Conservation (phyloP, 2,113 vertebrate species). For the Fukomys damarensis region DNA sequence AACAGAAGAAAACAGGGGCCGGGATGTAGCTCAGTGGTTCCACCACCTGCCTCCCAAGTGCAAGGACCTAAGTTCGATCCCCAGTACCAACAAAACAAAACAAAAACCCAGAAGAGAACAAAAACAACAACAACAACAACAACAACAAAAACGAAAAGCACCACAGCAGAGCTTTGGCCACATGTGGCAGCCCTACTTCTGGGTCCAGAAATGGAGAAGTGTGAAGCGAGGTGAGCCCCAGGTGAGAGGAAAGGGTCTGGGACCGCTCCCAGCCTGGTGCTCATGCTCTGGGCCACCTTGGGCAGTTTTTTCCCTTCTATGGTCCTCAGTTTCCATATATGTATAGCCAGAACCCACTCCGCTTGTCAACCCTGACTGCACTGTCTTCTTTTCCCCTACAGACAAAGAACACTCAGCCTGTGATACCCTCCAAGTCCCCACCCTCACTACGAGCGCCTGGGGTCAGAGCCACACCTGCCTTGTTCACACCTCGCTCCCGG, state of each 20-base stretch:
- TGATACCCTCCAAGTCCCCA: not conserved
- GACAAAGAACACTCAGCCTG: not conserved
- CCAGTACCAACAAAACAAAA: no score
- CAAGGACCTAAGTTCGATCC: no score
- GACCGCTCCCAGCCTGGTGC: not conserved
- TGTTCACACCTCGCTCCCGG: not conserved
- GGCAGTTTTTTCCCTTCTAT: not conserved
- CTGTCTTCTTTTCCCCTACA: not conserved
- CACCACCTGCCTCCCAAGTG: no score
- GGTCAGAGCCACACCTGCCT: not conserved
- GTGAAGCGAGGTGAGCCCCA: not conserved
- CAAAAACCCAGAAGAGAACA: no score
- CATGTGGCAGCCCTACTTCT: not conserved
- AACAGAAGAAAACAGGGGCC: not conserved
- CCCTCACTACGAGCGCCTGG: not conserved
- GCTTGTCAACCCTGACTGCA: not conserved
- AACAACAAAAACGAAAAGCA: not conserved
- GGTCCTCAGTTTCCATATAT: not conserved
- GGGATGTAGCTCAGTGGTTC: no score
- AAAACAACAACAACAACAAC: not conserved
- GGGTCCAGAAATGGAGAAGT: not conserved
- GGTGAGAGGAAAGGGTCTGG: no score
- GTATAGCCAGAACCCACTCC: not conserved
- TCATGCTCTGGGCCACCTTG: not conserved
- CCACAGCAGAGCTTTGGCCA: not conserved